These are phyloP conservation scores for Apostichopus parvimensis DNA, from an alignment of 35 echinoderm and acorn worm species.

Conservation along the genomic window DNA sequence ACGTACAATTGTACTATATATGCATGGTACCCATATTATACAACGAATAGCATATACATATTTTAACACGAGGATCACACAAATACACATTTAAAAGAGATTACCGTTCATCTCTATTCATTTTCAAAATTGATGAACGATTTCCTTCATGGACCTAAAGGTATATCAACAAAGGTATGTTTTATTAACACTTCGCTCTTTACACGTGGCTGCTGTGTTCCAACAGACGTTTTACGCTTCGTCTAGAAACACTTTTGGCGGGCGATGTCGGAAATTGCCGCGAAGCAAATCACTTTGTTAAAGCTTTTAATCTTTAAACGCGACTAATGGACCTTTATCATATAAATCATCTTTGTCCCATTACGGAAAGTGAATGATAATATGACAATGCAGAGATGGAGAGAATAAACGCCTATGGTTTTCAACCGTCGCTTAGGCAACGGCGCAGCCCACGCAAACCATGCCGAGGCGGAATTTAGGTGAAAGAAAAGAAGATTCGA, in stretches of 20 bases:
- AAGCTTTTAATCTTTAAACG: constrained; percentile 32
- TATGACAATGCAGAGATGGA: not conserved
- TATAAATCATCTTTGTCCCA: constrained; percentile 49
- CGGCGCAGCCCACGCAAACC: not conserved
- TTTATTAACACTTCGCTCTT: not conserved
- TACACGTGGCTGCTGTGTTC: constrained; percentile 38
- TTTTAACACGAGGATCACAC: not conserved
- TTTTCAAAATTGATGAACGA: not conserved
- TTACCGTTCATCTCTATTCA: not conserved
- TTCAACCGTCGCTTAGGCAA: not conserved
- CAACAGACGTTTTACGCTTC: constrained; percentile 30
- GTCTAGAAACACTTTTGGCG: constrained; percentile 33
- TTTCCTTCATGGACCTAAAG: not conserved
- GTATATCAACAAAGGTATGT: constrained; percentile 26
- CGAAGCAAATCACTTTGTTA: constrained; percentile 49
- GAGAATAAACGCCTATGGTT: not conserved
- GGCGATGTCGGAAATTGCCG: constrained; percentile 33
- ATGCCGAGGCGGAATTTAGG: too few relatives aligned
- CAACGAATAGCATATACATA: not conserved
- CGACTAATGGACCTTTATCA: constrained; percentile 39
- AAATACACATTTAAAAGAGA: not conserved
- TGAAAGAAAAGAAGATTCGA: too few relatives aligned
- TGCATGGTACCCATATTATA: too few relatives aligned
- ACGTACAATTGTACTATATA: too few relatives aligned
- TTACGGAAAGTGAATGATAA: constrained; percentile 16